Base-by-base conservation (phyloP, 2,113 vertebrate genomes). In the Bostrychus sinensis region DNA sequence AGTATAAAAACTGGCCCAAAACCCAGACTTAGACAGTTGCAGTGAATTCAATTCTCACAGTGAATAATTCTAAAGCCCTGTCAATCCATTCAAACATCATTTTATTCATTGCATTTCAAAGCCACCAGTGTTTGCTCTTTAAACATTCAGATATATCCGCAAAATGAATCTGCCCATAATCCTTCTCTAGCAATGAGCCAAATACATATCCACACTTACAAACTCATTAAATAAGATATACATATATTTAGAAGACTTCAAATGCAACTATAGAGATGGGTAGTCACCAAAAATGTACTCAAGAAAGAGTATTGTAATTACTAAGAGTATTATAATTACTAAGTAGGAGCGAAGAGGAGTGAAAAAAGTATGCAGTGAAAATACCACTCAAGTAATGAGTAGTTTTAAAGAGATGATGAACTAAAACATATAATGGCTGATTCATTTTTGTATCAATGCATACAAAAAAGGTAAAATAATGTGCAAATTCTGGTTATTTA, bases 191-290 rank as follows among this genome's bases (percentile, higher is more conserved):
- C 78, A 89, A 75, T 53, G 67, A 69, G 41, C 45, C 66, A 63
- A 54, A 48, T 50, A 53, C 41, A 58, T 60, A 64, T 73, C 76
- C 63, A 60, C 37, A 57, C 36, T 62, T 72, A 81, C 58, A 73
- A 83, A 53, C 65, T 84, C 74, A 84, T 87, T 86, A 84, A 81
- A 81, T 37, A 70, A 78, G 32, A 81, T 80, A 73, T 76, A n/a
- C n/a, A n/a, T n/a, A 69, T 65, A 61, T 79, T 80, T 79, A 54
- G 43, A 5, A 20, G 50, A 62, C 60, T 25, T 41, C 67, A 70
- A 51, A 50, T 19, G 20, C 5, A 25, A 46, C 19, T 13, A 11
- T 13, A 11, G 43, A 23, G 43, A 16, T 16, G 16, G 14, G 13
- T 41, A 41, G 38, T n/a, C n/a, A n/a, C n/a, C n/a, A n/a, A n/a